Conservation (phyloP, 2,113 vertebrate species). For the Diadophis punctatus region DNA sequence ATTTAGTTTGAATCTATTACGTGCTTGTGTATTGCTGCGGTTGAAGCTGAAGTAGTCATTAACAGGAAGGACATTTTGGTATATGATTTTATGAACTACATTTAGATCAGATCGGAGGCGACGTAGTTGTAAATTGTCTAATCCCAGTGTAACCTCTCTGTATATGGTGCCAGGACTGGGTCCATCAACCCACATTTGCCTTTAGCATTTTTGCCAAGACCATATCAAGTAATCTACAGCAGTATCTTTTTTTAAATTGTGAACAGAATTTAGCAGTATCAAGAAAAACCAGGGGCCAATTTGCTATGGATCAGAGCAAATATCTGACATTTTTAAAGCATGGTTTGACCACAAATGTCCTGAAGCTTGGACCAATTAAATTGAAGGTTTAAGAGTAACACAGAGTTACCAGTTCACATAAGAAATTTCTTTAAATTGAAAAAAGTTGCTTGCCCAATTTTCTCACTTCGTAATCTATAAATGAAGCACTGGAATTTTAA, state of each 20-base stretch:
- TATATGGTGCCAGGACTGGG: background rate
- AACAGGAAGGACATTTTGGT: too few species aligned
- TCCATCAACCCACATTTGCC: background rate
- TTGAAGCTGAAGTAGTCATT: too few species aligned
- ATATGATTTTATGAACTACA: too few species aligned
- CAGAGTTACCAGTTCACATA: background rate
- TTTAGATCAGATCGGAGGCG: too few species aligned
- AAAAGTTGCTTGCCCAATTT: background rate
- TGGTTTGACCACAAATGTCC: background rate
- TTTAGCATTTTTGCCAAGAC: background rate
- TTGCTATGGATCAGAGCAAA: background rate
- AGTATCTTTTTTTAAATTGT: background rate
- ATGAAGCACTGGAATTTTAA: background rate
- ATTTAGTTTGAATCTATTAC: too few species aligned
- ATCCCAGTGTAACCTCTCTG: background rate
- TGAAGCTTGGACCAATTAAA: background rate
- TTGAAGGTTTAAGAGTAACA: background rate
- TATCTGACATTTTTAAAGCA: background rate
- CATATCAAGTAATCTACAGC: background rate
- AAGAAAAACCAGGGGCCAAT: background rate
- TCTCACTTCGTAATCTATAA: background rate
- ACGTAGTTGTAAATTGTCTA: too few species aligned
- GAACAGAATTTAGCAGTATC: background rate
- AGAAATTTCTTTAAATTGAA: background rate
- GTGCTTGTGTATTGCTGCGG: too few species aligned